Evolutionary conservation across 2,888 invertebrate genomes (phyloP), one percentile per base, ranked within the genome.

Genomic region (Chymomyza fuscimana): DNA sequence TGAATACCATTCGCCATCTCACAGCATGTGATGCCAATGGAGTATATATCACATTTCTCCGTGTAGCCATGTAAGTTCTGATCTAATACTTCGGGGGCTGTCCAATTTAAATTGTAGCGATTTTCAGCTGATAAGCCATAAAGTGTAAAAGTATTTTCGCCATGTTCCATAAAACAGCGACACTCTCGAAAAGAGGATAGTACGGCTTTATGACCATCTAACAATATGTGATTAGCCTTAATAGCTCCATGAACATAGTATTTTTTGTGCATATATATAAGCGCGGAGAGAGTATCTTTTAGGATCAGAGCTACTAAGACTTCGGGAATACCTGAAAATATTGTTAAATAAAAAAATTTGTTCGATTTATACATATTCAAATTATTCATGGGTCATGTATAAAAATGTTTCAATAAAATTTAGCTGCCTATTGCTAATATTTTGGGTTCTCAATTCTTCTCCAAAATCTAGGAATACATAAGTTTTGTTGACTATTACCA

Each of bases 11-110:
- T 98, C 56, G 96, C 97, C 72, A 91, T 64, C 76, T 91, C 91
- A 91, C 97, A 98, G 61, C 95, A 94, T 5, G 96, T 93, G 76
- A 98, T 96, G 25, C 98, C 98, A 56, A 98, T 89, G 72, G 98
- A 98, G 90, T 98, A 98, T 15, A 98, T 95, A 91, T 98, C 98
- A 0, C 97, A 96, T 81, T 96, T 96, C 89, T 95, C 95, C 87
- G 96, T 96, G 91, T 98, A 98, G 4, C 98, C 98, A 87, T 94
- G 93, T 51, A 97, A 92, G 92, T 97, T 97, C 93, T 98, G 98
- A 92, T 96, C 96, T 54, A 98, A 92, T 10, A 98, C 92, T 91
- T 98, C 98, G 0, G 98, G 98, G 86, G 98, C 97, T 15, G 97
- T 93, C 97, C 98, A 98, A 92, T 97, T 96, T 5, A 98, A 92